Conservation (phyloP, 2,888 invertebrate genomes). For the Abrostola triplasia region DNA sequence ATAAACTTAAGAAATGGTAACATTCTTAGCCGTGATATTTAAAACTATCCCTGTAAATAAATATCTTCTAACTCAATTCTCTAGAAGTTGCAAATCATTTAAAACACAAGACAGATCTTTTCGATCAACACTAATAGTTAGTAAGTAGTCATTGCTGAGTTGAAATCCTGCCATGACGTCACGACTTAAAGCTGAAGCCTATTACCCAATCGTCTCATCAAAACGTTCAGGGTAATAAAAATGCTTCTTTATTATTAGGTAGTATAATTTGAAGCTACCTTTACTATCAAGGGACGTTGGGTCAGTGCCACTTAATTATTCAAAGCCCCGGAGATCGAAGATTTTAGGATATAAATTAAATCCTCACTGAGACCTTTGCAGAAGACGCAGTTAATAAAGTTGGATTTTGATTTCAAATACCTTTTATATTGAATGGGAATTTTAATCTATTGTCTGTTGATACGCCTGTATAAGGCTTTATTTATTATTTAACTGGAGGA, state of each 20-base stretch:
- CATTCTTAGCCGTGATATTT: no score
- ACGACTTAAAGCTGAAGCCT: background rate
- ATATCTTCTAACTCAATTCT: no score
- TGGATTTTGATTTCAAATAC: constrained; percentile 15
- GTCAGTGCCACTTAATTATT: constrained; percentile 49
- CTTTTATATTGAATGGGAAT: constrained; percentile 1
- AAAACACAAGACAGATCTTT: no score
- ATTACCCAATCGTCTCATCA: background rate
- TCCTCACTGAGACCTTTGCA: constrained; percentile 28
- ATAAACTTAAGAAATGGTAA: no score
- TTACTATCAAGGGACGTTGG: constrained; percentile 33
- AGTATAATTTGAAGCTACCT: constrained; percentile 32
- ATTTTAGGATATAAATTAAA: constrained; percentile 51
- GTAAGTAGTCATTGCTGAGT: no score
- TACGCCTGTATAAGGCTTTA: no score
- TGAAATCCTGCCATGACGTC: background rate
- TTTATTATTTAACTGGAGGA: no score
- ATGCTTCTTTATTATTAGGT: constrained; percentile 37
- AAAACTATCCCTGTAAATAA: no score
- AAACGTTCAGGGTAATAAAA: constrained; percentile 17
- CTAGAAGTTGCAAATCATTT: no score
- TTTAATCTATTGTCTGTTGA: background rate
- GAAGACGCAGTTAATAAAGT: constrained; percentile 32
- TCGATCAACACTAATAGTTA: no score
- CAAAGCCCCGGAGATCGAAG: constrained; percentile 46